phyloP scores from a whole-genome alignment of 2,797 vertebrate species.

The Urophycis tenuis region DNA sequence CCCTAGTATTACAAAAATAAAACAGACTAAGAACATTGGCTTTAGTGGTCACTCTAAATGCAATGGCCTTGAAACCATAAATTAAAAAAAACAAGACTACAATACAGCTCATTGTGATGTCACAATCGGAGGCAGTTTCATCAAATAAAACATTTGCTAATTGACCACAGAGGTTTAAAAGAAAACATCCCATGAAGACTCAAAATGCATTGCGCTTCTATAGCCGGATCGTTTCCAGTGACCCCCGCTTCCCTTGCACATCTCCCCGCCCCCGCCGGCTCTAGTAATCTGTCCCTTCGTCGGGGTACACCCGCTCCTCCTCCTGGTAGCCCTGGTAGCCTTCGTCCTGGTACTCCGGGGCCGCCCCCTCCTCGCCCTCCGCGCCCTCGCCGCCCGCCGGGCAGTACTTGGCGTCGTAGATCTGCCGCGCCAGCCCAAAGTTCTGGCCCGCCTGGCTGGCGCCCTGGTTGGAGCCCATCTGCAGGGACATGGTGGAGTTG shows the following conservation, averaged over 20 bases:
- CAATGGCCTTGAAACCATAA: conserved; percentile 11
- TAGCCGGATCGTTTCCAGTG: conserved; percentile 14
- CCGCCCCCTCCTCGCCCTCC: conserved; percentile 57
- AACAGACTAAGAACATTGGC: conserved; percentile 16
- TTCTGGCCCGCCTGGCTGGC: conserved; percentile 90
- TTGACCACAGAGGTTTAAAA: too few species aligned
- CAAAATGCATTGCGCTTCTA: not conserved
- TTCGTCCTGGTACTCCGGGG: conserved; percentile 68
- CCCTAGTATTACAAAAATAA: conserved; percentile 36
- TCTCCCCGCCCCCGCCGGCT: conserved; percentile 1
- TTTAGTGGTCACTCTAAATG: conserved; percentile 51
- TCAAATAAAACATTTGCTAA: not conserved
- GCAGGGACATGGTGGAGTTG: conserved; percentile 89
- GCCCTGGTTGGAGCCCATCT: conserved; percentile 89
- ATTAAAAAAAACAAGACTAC: conserved; percentile 23
- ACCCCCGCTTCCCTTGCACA: conserved; percentile 25
- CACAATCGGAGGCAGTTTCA: not conserved
- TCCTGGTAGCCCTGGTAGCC: conserved; percentile 72
- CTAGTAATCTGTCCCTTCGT: conserved; percentile 69
- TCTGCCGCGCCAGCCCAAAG: conserved; percentile 87
- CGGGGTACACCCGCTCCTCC: conserved; percentile 69
- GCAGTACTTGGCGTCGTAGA: conserved; percentile 92
- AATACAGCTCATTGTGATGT: conserved; percentile 47
- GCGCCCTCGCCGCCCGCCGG: conserved; percentile 59
- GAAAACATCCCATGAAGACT: not conserved